phyloP scores from a whole-genome alignment of 2,797 vertebrate genomes.

The Enteromius paludinosus region DNA sequence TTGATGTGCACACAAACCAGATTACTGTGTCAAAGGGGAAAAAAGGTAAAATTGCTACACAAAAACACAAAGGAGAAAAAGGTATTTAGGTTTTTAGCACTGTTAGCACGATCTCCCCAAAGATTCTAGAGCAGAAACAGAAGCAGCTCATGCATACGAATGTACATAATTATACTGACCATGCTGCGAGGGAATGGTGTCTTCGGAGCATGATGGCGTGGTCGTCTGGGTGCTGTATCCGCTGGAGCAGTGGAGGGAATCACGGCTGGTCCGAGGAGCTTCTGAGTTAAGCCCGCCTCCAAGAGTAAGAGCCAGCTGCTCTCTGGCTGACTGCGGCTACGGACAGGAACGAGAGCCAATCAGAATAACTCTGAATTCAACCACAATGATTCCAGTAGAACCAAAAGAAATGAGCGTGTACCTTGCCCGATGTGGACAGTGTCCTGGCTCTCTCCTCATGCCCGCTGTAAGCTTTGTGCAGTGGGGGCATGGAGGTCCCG shows the following conservation, averaged over 20 bases:
- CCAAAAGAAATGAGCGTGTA: slow-evolving; percentile 49
- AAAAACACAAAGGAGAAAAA: slow-evolving; percentile 20
- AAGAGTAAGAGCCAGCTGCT: slow-evolving; percentile 79
- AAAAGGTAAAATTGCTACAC: not conserved
- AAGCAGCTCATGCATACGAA: not conserved
- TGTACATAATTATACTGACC: slow-evolving; percentile 65
- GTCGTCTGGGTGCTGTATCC: slow-evolving; percentile 88
- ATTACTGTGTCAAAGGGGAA: not conserved
- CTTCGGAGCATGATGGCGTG: slow-evolving; percentile 85
- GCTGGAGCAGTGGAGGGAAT: slow-evolving; percentile 86
- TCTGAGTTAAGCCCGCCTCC: slow-evolving; percentile 71
- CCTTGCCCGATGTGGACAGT: slow-evolving; percentile 81
- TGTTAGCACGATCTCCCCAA: not conserved
- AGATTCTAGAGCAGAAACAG: not conserved
- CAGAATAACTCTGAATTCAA: not conserved
- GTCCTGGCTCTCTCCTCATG: slow-evolving; percentile 75
- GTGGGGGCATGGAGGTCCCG: slow-evolving; percentile 70
- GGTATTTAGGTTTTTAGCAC: not conserved
- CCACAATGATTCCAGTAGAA: not conserved
- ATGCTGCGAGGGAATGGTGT: slow-evolving; percentile 83
- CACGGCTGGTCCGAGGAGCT: slow-evolving; percentile 77
- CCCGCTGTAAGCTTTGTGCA: slow-evolving; percentile 67
- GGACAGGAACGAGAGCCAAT: not conserved
- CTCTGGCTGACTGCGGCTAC: slow-evolving; percentile 75
- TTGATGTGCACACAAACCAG: slow-evolving; percentile 4